Base-by-base conservation (phyloP, 2,113 vertebrate genomes). In the Tympanuchus pallidicinctus region DNA sequence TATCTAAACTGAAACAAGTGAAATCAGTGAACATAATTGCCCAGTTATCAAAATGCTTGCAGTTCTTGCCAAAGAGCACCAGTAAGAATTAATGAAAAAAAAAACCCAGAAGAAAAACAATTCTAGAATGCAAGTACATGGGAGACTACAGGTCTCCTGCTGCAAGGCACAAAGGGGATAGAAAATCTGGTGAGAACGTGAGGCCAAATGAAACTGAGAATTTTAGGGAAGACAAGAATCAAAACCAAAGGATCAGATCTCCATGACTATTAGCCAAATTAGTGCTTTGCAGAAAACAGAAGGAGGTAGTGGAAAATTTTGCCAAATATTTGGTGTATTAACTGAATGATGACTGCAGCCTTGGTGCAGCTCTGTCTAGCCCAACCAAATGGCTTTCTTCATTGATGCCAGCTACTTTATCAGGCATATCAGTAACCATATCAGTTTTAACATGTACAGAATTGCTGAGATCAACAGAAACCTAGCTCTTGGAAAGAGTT, bases 391-490 rank as follows among this genome's bases (percentile, higher is more conserved):
- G 88, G 74, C 85, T 96, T 95, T 70, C 89, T 84, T 93, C 82
- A 8, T 12, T 93, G 59, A 79, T 93, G 93, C 94, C 94, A 96
- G 73, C 82, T 94, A 20, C n/a, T 5, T 84, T 95, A 94, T 89
- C 81, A 92, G 77, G 76, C 87, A 74, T 93, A 96, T 96, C 92
- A 96, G 70, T 72, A 94, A 89, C 86, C 75, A 40, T 93, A 96
- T 96, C 95, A 96, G 94, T 97, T 95, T 80, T 93, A 97, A 93
- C 97, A 95, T 64, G 95, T 57, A 94, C 59, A 78, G 83, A 97
- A 94, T 83, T 95, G 96, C 89, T 94, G 96, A 96, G 92, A 94
- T 92, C 89, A 94, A 96, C 82, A 95, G 88, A 96, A 97, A 94
- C 70, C 45, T 30, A 91, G 56, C 2, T 30, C 76, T 96, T 97